phyloP scores from a whole-genome alignment of 1,140 invertebrate species.

The Drosophila bocki region DNA sequence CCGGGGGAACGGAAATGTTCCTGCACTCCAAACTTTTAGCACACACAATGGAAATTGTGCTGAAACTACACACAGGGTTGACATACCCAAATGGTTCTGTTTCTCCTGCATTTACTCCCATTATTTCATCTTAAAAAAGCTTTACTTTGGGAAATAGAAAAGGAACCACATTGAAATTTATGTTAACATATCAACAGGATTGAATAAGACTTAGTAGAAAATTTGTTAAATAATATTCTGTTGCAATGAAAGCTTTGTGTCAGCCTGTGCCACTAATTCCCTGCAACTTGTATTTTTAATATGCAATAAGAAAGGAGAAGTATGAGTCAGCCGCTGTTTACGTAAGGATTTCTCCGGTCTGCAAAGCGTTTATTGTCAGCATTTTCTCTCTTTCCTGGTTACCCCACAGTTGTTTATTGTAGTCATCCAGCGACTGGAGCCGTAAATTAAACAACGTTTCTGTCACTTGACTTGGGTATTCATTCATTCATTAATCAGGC shows the following conservation, averaged over 20 bases:
- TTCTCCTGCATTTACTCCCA: neutral
- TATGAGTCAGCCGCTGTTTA: constrained; percentile 44
- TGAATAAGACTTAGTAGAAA: neutral
- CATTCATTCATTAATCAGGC: constrained; percentile 69
- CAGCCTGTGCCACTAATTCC: constrained; percentile 9
- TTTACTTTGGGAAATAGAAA: neutral
- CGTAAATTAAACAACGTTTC: constrained; percentile 49
- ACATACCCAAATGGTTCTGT: constrained; percentile 3
- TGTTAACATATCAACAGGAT: no score
- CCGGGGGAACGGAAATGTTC: constrained; percentile 34
- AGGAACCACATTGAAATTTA: neutral
- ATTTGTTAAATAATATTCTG: neutral
- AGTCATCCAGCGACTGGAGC: constrained; percentile 24
- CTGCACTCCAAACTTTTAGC: constrained; percentile 51
- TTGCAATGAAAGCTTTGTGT: no score
- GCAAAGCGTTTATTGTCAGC: constrained; percentile 30
- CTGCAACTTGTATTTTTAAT: constrained; percentile 51
- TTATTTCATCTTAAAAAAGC: constrained; percentile 1
- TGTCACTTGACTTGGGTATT: constrained; percentile 47
- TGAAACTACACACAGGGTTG: constrained; percentile 37
- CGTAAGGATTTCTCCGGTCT: constrained; percentile 38
- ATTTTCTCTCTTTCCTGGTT: constrained; percentile 32
- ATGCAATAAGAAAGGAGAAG: constrained; percentile 15
- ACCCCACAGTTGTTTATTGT: constrained; percentile 22
- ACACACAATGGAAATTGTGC: constrained; percentile 52